Evolutionary conservation across 2,113 vertebrate genomes (phyloP).

Genomic region (Peromyscus polionotus): DNA sequence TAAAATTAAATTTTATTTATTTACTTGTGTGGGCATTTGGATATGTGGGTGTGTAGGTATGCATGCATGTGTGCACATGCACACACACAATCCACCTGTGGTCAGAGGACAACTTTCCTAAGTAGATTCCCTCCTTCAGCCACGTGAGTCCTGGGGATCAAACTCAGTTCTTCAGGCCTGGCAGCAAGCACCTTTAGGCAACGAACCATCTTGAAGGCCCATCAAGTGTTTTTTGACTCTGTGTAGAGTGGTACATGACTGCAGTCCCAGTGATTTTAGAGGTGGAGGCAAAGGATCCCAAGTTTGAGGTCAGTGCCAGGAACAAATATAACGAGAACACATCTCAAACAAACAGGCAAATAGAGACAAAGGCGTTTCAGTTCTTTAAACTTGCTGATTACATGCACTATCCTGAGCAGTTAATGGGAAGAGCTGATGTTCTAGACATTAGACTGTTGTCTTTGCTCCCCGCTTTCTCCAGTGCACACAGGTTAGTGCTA

Average conservation of each 20-base stretch:
- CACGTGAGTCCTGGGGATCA: too few species aligned
- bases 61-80: accelerated
- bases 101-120: neutral
- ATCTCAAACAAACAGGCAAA: neutral
- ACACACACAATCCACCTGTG: neutral
- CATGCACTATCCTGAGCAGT: neutral
- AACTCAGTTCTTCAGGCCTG: neutral
- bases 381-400: neutral
- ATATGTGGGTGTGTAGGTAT: too few species aligned
- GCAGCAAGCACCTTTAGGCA: neutral
- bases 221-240: neutral
- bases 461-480: neutral
- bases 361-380: neutral
- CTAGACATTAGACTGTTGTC: neutral
- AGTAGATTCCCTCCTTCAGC: neutral
- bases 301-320: neutral
- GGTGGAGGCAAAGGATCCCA: neutral
- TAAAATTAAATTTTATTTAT: neutral
- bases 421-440: neutral
- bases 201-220: neutral
- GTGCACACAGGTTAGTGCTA: neutral
- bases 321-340: neutral
- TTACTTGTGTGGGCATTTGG: neutral
- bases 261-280: neutral
- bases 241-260: neutral